Percentiles rank a stretch among this genome's conserved stretches.
Evolutionary conservation across 2,113 vertebrate species (phyloP).

Genomic region (Calonectris borealis): DNA sequence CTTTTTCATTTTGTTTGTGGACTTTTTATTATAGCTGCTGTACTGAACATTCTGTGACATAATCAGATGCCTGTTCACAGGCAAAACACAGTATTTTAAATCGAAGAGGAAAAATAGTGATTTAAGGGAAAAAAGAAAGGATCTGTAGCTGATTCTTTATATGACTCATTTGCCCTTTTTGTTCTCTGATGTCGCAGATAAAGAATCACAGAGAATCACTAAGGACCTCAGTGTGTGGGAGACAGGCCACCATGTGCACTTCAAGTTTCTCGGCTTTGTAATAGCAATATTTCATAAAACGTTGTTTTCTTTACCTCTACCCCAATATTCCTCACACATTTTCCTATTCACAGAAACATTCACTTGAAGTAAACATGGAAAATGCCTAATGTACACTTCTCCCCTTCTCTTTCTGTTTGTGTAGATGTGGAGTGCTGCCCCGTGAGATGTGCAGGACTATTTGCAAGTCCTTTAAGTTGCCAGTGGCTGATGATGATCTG

Average conservation of each 20-base stretch:
- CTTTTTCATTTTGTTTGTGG: background rate
- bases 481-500: constrained; percentile 80
- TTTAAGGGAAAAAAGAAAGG: background rate
- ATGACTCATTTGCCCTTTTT: background rate
- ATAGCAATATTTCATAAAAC: background rate
- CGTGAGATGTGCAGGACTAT: constrained; percentile 73
- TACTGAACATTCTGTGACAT: background rate
- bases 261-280: background rate
- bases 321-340: fast-evolving
- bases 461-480: constrained; percentile 85
- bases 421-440: constrained; percentile 80
- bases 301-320: background rate
- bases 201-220: background rate
- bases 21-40: background rate
- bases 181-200: background rate
- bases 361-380: background rate
- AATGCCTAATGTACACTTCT: background rate
- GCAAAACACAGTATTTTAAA: background rate
- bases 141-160: background rate
- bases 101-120: background rate
- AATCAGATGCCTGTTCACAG: background rate
- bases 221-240: background rate
- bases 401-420: constrained; percentile 36
- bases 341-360: background rate
- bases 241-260: background rate